A percentile compares a stretch with the other conserved stretches of the same genome.
Conservation (phyloP, 2,113 vertebrate species). For the Megaceryle torquata region DNA sequence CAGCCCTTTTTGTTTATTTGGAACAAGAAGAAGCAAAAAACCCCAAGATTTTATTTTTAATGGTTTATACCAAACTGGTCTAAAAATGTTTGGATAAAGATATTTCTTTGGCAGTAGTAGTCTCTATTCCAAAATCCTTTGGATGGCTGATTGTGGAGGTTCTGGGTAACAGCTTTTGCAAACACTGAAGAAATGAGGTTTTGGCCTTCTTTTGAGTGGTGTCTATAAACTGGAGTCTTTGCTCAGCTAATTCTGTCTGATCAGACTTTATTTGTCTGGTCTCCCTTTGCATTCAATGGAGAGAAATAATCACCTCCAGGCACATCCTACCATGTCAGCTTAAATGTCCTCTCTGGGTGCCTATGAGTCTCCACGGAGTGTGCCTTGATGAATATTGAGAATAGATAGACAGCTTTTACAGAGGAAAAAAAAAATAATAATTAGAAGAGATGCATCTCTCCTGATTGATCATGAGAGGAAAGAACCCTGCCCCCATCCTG, state of each 20-base stretch:
- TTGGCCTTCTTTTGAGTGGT: background rate
- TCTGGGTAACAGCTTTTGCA: background rate
- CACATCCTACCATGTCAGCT: background rate
- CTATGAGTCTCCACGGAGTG: background rate
- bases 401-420: background rate
- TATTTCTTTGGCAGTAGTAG: background rate
- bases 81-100: background rate
- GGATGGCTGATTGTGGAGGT: background rate
- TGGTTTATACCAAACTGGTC: background rate
- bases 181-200: background rate
- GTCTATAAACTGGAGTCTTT: background rate
- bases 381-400: conserved; percentile 9
- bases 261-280: conserved; percentile 4
- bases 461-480: conserved; percentile 11
- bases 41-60: background rate
- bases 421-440: background rate
- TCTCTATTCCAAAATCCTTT: background rate
- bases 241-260: background rate
- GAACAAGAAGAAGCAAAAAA: background rate
- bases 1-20: background rate
- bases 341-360: background rate
- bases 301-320: conserved; percentile 38
- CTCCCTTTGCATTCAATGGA: background rate
- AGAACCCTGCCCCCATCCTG: background rate
- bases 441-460: background rate